phyloP scores from a whole-genome alignment of 2,797 vertebrate genomes.

The Furcifer pardalis region DNA sequence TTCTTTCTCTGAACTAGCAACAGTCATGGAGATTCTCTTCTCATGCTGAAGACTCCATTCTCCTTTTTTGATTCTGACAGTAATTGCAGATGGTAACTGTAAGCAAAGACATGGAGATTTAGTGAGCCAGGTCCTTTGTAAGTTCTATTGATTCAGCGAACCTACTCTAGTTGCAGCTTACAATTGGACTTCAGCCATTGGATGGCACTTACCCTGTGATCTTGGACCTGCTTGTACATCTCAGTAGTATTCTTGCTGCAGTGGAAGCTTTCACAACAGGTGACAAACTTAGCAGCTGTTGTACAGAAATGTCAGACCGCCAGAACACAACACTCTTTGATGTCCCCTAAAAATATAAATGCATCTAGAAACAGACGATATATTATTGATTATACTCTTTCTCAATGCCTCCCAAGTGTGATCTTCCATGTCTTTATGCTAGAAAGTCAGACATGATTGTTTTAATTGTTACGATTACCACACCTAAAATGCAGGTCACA shows the following conservation, averaged over 20 bases:
- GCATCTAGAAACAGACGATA: not conserved
- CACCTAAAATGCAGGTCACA: not conserved
- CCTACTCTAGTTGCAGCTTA: no score
- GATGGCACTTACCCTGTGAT: not conserved
- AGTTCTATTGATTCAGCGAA: no score
- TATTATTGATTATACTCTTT: not conserved
- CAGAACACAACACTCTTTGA: not conserved
- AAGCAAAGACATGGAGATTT: no score
- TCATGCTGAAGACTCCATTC: no score
- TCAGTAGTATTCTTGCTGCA: not conserved
- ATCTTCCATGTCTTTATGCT: not conserved
- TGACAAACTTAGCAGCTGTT: not conserved
- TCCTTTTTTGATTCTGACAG: no score
- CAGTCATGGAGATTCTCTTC: no score
- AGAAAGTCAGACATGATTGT: constrained; percentile 1
- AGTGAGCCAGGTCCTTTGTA: no score
- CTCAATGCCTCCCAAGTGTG: not conserved
- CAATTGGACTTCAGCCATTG: not conserved
- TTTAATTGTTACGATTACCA: not conserved
- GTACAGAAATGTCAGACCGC: not conserved
- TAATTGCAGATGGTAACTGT: no score
- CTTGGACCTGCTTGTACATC: not conserved
- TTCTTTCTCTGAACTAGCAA: no score
- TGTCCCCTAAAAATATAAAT: not conserved
- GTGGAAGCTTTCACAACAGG: not conserved